These are phyloP conservation scores for Python bivittatus DNA, from an alignment of 2,113 vertebrate genomes.

Conservation along the genomic window DNA sequence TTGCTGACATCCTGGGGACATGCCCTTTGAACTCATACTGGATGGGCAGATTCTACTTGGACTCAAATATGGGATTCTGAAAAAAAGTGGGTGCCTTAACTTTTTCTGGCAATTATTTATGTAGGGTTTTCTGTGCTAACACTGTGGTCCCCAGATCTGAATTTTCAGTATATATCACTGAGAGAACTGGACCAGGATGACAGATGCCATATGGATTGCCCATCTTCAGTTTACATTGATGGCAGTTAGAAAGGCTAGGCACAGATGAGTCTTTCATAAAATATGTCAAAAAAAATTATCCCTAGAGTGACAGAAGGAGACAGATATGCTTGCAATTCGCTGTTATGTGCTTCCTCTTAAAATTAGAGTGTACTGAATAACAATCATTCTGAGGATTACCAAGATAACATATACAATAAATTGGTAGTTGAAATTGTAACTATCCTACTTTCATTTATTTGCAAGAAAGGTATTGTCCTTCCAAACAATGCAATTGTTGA, in stretches of 20 bases:
- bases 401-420: neutral
- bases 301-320: constrained; percentile 22
- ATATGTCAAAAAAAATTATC: constrained; percentile 28
- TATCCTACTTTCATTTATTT: neutral
- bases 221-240: constrained; percentile 3
- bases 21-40: neutral
- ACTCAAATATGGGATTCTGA: neutral
- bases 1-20: neutral
- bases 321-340: constrained; percentile 1
- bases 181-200: neutral
- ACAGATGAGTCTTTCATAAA: constrained; percentile 17
- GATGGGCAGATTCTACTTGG: neutral
- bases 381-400: constrained; percentile 3
- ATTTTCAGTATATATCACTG: neutral
- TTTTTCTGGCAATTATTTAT: neutral
- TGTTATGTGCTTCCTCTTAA: constrained; percentile 5
- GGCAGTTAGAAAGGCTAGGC: constrained; percentile 18
- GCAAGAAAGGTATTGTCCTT: neutral
- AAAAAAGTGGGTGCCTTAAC: neutral
- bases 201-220: constrained; percentile 21
- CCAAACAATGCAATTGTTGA: constrained; percentile 7
- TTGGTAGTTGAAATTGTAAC: neutral
- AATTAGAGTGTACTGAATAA: constrained; percentile 24
- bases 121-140: neutral
- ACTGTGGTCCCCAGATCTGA: neutral